Percentiles rank a stretch among this genome's conserved stretches.
phyloP scores from a whole-genome alignment of 2,888 invertebrate species.

The Scotopteryx bipunctaria region DNA sequence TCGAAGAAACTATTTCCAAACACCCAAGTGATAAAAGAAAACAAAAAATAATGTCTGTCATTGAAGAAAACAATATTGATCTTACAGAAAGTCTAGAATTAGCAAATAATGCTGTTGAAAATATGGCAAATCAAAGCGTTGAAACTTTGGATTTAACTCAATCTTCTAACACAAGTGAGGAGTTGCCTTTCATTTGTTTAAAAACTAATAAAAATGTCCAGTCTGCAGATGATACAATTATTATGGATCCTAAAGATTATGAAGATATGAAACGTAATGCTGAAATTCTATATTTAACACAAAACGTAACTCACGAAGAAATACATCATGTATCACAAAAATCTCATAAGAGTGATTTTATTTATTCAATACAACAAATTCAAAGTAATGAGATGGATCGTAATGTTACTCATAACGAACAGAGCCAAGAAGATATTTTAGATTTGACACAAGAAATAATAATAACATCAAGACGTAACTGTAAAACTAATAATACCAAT shows the following conservation, averaged over 20 bases:
- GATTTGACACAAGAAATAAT: conserved; percentile 11
- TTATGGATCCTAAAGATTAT: conserved; percentile 45
- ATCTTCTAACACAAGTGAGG: conserved; percentile 56
- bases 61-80: conserved; percentile 45
- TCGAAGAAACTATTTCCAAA: too few relatives aligned
- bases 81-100: conserved; percentile 49
- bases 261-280: conserved; percentile 13
- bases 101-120: conserved; percentile 12
- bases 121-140: conserved; percentile 18
- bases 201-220: conserved; percentile 35
- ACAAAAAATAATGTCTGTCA: conserved; percentile 6
- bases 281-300: conserved; percentile 41
- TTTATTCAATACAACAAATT: not conserved
- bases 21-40: not conserved
- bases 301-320: not conserved
- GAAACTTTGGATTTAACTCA: conserved; percentile 59
- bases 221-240: conserved; percentile 53
- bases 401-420: conserved; percentile 17
- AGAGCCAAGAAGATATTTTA: not conserved
- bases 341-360: too few relatives aligned
- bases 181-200: conserved; percentile 55
- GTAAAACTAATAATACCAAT: conserved; percentile 23
- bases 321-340: not conserved
- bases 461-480: not conserved
- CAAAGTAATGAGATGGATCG: conserved; percentile 2